Conservation (phyloP, 2,888 invertebrate genomes). For the Acrobasis repandana region DNA sequence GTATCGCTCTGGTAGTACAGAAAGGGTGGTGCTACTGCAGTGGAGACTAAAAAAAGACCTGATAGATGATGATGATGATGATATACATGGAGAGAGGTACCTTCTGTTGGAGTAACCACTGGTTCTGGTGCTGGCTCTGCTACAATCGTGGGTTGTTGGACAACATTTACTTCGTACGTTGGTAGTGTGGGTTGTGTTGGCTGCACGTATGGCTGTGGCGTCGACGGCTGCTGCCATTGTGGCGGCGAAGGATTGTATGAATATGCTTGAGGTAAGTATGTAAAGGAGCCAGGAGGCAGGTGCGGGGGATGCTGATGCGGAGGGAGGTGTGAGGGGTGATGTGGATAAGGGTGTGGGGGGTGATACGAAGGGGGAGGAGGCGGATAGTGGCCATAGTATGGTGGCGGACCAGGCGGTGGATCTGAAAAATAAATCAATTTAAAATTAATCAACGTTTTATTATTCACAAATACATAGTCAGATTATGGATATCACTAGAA, state of each 20-base stretch:
- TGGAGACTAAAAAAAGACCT: no score
- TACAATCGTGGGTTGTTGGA: not conserved
- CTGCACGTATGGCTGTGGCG: not conserved
- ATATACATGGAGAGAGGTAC: no score
- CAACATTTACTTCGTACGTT: no score
- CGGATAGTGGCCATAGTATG: not conserved
- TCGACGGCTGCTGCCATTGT: not conserved
- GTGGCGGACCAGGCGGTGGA: not conserved
- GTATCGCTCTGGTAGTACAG: no score
- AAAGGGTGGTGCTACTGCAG: no score
- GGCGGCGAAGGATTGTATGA: not conserved
- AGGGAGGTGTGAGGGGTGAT: not conserved
- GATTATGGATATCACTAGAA: no score
- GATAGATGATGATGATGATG: no score
- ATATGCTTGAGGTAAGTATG: slow-evolving; percentile 3
- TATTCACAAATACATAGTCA: no score
- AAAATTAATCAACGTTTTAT: no score
- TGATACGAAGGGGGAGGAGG: not conserved
- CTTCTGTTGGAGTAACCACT: not conserved
- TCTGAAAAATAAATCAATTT: slow-evolving; percentile 9
- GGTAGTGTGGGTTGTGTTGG: not conserved
- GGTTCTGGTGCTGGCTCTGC: not conserved
- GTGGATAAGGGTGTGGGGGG: not conserved
- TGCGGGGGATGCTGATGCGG: not conserved
- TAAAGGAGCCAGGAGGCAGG: slow-evolving; percentile 6